phyloP scores from a whole-genome alignment of 1,140 invertebrate genomes.

The Neelides sp. region DNA sequence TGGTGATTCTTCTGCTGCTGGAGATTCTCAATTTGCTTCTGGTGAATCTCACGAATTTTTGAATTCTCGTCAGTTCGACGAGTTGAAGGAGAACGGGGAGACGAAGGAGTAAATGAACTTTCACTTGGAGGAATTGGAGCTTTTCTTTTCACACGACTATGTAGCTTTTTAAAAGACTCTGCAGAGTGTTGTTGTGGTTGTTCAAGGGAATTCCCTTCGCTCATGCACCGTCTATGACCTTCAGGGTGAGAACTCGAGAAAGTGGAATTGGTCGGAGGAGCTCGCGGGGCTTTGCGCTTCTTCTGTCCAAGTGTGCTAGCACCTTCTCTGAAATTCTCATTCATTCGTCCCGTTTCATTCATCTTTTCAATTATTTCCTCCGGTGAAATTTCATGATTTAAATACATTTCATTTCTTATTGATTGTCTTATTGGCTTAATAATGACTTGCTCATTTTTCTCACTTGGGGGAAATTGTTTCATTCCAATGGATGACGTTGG shows the following conservation, averaged over 20 bases:
- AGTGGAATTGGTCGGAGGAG: background rate
- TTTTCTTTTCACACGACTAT: no score
- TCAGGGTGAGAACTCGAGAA: background rate
- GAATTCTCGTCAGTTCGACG: background rate
- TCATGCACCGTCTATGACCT: background rate
- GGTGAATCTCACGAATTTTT: conserved; percentile 1
- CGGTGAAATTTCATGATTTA: no score
- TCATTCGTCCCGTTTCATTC: no score
- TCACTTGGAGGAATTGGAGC: conserved; percentile 9
- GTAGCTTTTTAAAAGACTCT: conserved; percentile 1
- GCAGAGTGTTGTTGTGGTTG: conserved; percentile 3
- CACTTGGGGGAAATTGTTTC: no score
- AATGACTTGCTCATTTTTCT: no score
- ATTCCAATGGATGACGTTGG: no score
- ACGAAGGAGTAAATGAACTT: background rate
- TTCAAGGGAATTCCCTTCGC: background rate
- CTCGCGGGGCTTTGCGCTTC: background rate
- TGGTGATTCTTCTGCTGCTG: conserved; percentile 1
- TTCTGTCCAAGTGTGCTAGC: no score
- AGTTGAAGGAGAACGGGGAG: background rate
- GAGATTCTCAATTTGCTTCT: conserved; percentile 20
- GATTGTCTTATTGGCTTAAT: no score
- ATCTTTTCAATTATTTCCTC: no score
- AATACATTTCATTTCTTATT: no score
- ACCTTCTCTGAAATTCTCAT: no score